Conservation (phyloP, 2,888 invertebrate species). For the Acronicta alni region DNA sequence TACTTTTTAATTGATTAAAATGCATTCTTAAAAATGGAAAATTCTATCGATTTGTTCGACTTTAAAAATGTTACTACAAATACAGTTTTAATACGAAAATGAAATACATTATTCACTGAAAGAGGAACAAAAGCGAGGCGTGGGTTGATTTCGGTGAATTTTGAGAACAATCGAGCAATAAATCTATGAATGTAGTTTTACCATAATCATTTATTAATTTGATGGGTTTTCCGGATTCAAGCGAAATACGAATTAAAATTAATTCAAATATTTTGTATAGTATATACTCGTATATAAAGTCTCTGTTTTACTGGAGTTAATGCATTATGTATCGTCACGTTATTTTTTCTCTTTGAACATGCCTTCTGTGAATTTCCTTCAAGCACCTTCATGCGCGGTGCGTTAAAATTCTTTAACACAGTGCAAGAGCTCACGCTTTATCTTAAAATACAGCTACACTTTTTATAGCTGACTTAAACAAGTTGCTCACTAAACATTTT, state of each 20-base stretch:
- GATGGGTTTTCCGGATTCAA: constrained; percentile 38
- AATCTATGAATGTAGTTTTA: constrained; percentile 48
- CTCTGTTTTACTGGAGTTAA: not conserved
- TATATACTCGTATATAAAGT: too few relatives aligned
- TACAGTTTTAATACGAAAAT: constrained; percentile 8
- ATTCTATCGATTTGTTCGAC: too few relatives aligned
- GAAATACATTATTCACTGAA: constrained; percentile 19
- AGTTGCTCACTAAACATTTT: not conserved
- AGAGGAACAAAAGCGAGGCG: constrained; percentile 29
- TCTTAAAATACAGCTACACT: constrained; percentile 1
- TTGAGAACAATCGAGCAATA: constrained; percentile 45
- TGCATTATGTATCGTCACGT: constrained; percentile 28
- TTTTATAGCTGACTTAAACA: not conserved
- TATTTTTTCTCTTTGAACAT: constrained; percentile 18
- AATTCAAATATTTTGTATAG: too few relatives aligned
- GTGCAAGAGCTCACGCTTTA: not conserved
- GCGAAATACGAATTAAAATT: constrained; percentile 12
- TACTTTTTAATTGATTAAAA: too few relatives aligned
- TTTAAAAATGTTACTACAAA: too few relatives aligned
- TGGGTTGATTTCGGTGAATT: constrained; percentile 34
- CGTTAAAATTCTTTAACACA: constrained; percentile 7
- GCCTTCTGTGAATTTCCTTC: constrained; percentile 1
- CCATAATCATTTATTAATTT: constrained; percentile 48
- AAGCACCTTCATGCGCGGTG: not conserved
- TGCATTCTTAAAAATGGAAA: too few relatives aligned